These are phyloP conservation scores for Acronicta alni DNA, from an alignment of 2,888 invertebrate species.

Conservation along the genomic window DNA sequence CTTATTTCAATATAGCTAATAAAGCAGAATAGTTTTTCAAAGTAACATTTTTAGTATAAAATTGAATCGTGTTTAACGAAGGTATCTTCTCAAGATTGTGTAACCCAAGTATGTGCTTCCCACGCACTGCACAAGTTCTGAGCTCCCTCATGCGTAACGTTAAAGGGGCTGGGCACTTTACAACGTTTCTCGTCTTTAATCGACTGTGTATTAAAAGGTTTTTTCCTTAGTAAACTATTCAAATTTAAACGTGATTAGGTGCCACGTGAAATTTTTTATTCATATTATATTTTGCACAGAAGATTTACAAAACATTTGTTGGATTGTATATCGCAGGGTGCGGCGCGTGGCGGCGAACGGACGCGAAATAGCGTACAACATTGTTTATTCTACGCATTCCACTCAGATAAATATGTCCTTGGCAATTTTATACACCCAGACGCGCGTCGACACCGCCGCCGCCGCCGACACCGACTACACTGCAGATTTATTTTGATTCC, in stretches of 20 bases:
- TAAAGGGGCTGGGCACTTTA: conserved; percentile 84
- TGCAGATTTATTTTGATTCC: conserved; percentile 73
- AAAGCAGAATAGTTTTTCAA: conserved; percentile 19
- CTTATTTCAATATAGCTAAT: conserved; percentile 8
- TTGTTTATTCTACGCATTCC: conserved; percentile 87
- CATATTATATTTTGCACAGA: conserved; percentile 30
- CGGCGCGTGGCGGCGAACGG: conserved; percentile 69
- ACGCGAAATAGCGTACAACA: conserved; percentile 78
- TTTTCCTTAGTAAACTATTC: conserved; percentile 54
- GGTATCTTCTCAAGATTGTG: conserved; percentile 83
- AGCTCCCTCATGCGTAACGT: conserved; percentile 81
- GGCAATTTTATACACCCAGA: conserved; percentile 79
- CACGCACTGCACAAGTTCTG: conserved; percentile 80
- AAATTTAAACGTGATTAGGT: conserved; percentile 33
- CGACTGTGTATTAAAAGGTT: conserved; percentile 71
- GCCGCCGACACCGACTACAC: conserved; percentile 58
- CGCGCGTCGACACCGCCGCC: conserved; percentile 66
- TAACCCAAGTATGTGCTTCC: conserved; percentile 87
- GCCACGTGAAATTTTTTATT: conserved; percentile 10
- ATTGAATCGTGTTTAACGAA: conserved; percentile 69
- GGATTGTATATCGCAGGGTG: conserved; percentile 62
- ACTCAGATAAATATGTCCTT: conserved; percentile 87
- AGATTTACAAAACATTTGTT: conserved; percentile 54
- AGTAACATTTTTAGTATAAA: conserved; percentile 53
- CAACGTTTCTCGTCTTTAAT: conserved; percentile 77